Evolutionary conservation across 2,113 vertebrate genomes (phyloP).

Genomic region (Crotalus helleri): DNA sequence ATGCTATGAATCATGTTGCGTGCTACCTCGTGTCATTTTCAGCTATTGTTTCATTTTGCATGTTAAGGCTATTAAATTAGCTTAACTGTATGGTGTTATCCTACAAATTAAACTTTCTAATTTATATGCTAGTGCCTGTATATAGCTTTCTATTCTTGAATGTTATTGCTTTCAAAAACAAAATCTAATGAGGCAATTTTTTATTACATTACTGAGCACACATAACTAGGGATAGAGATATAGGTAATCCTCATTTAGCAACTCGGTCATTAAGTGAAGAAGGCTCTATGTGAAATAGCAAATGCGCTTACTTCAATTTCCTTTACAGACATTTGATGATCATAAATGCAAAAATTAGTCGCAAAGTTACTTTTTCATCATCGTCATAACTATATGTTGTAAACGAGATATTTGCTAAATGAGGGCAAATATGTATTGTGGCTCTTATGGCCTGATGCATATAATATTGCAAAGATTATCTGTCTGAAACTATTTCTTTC

Average conservation of each 20-base stretch:
- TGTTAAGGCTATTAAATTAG: neutral
- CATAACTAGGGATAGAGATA: neutral
- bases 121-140: neutral
- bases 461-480: neutral
- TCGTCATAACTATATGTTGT: neutral
- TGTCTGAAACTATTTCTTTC: neutral
- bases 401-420: neutral
- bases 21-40: neutral
- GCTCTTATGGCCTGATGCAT: neutral
- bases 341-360: neutral
- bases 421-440: neutral
- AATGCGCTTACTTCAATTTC: neutral
- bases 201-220: slow-evolving; percentile 14
- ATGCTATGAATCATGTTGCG: neutral
- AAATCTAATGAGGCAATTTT: slow-evolving; percentile 1
- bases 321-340: neutral
- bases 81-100: neutral
- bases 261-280: neutral
- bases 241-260: neutral
- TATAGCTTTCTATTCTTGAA: neutral
- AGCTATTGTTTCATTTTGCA: neutral
- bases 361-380: neutral
- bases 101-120: neutral
- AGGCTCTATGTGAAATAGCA: neutral
- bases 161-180: neutral